Evolutionary conservation across 2,888 invertebrate genomes (phyloP).

Genomic region (Lutraria lutraria): DNA sequence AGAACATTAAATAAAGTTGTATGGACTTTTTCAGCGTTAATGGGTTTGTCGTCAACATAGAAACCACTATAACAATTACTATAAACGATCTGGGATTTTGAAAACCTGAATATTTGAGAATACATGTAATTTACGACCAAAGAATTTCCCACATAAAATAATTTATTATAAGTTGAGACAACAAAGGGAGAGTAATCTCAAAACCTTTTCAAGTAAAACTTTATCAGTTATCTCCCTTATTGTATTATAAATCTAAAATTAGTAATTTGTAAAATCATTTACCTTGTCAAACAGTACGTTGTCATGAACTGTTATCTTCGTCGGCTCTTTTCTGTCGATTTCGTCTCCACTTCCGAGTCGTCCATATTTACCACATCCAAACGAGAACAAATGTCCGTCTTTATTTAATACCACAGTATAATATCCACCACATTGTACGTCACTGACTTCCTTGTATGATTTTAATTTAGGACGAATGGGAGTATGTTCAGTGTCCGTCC

Average conservation of each 20-base stretch:
- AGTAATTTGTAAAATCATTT: not conserved
- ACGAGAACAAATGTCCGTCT: constrained; percentile 68
- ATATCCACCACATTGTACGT: constrained; percentile 72
- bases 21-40: not conserved
- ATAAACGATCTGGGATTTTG: no score
- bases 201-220: not conserved
- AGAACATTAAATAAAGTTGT: not conserved
- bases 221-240: not conserved
- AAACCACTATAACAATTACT: no score
- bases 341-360: constrained; percentile 74
- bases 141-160: no score
- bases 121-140: no score
- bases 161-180: not conserved
- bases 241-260: not conserved
- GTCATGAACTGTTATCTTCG: constrained; percentile 33
- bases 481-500: constrained; percentile 58
- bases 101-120: no score
- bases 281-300: constrained; percentile 1
- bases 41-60: not conserved
- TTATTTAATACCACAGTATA: constrained; percentile 68
- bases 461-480: constrained; percentile 48
- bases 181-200: not conserved
- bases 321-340: constrained; percentile 57
- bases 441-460: constrained; percentile 13
- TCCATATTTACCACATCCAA: constrained; percentile 77